phyloP scores from a whole-genome alignment of 2,888 invertebrate genomes.

The Serrognathus titanus region DNA sequence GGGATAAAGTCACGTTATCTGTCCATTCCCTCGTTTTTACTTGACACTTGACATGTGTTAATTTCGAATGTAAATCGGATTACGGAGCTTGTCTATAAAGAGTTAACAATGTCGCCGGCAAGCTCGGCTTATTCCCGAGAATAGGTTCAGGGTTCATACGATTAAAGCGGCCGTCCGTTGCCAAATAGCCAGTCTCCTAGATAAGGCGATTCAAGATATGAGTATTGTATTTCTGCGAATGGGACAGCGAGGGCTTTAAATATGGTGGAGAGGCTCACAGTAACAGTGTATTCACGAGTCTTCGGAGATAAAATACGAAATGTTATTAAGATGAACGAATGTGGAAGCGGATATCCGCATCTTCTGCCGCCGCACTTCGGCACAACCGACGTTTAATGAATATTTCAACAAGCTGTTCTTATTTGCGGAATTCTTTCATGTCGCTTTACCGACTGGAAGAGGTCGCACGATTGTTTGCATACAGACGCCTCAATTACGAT shows the following conservation, averaged over 20 bases:
- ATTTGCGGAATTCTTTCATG: slow-evolving; percentile 20
- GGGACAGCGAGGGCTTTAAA: background rate
- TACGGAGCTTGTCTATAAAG: slow-evolving; percentile 7
- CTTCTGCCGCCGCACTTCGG: slow-evolving; percentile 14
- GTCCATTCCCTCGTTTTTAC: no score
- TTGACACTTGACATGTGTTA: slow-evolving; percentile 18
- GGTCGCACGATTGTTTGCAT: slow-evolving; percentile 25
- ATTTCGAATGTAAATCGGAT: slow-evolving; percentile 20
- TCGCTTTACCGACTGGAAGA: slow-evolving; percentile 27
- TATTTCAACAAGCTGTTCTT: slow-evolving; percentile 21
- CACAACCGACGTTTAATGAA: slow-evolving; percentile 19
- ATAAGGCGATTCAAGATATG: slow-evolving; percentile 4
- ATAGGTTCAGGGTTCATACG: background rate
- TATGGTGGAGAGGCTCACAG: background rate
- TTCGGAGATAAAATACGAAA: slow-evolving; percentile 1
- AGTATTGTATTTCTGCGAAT: slow-evolving; percentile 3
- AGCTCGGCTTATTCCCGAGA: slow-evolving; percentile 5
- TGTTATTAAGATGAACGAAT: slow-evolving; percentile 19
- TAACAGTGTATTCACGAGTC: background rate
- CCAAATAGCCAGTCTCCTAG: slow-evolving; percentile 3
- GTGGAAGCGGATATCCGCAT: slow-evolving; percentile 20
- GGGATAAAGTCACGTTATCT: no score
- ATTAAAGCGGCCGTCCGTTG: slow-evolving; percentile 4
- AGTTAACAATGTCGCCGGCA: slow-evolving; percentile 11
- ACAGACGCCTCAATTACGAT: slow-evolving; percentile 27